Evolutionary conservation across 2,113 vertebrate genomes (phyloP), one percentile per base, ranked within the genome.

Genomic region (Prunella fulvescens): DNA sequence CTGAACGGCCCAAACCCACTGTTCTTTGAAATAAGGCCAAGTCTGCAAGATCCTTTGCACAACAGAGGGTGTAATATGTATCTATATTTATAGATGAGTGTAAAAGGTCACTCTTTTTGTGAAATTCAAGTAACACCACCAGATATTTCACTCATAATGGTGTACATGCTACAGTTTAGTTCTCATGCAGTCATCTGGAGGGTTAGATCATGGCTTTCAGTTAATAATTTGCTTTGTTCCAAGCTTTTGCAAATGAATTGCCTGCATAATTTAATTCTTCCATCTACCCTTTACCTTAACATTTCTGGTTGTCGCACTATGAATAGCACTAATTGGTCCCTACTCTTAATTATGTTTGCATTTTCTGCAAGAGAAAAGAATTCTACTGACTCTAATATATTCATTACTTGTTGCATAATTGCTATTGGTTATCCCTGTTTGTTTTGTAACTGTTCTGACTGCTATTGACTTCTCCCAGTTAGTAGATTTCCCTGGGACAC

Each of bases 321-420:
- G 37, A 37, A 37, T 37, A 37, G 37, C 9, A 37, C 37, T 91
- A 92, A 84, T 88, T 94, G 39, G 6, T 17, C n/a, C 31, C 31
- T 76, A 71, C 47, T 94, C 87, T 94, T 94, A 87, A 90, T 96
- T 94, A 84, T 35, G 9, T 79, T 42, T 62, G 48, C 26, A 74
- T 95, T 95, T 89, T 85, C 53, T 42, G 40, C 58, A 88, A 48
- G 71, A 90, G 50, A 92, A 78, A 84, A 61, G 0, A 85, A 81
- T 83, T 90, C 53, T 15, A 31, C 87, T 88, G 81, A 70, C 62
- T 95, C 73, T 62, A 72, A 84, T 78, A 85, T 64, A 90, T 37
- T 81, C 20, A 95, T 45, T 73, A 45, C 79, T 89, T 35, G 14
- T 88, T 44, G 24, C 33, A 39, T 53, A 86, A 72, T 94, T 92